Evolutionary conservation across 2,888 invertebrate genomes (phyloP).

Genomic region (Cancer borealis): DNA sequence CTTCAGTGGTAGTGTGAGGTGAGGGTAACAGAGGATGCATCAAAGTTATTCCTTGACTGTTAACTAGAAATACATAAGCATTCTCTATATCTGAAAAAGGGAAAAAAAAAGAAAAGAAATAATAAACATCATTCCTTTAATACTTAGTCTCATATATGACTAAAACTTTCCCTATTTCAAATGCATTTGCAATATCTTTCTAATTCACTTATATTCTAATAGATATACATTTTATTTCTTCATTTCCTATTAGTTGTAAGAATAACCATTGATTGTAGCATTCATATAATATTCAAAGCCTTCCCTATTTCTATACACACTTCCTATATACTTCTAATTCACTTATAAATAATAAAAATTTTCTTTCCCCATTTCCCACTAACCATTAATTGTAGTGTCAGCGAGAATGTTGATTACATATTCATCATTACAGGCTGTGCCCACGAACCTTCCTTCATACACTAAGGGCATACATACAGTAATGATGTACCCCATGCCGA

Average conservation of each 20-base stretch:
- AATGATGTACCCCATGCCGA: constrained; percentile 57
- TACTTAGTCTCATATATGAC: background rate
- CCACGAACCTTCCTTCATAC: constrained; percentile 28
- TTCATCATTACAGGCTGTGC: constrained; percentile 44
- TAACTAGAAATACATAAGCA: constrained; percentile 56
- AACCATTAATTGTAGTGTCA: constrained; percentile 51
- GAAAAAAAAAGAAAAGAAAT: background rate
- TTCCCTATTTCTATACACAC: no score
- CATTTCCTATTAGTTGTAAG: background rate
- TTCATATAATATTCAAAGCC: no score
- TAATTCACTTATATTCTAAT: no score
- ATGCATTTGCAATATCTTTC: no score
- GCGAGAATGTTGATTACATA: constrained; percentile 55
- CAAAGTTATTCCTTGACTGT: constrained; percentile 50
- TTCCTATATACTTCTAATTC: no score
- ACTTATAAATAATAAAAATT: background rate
- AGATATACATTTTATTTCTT: background rate
- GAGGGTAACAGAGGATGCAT: constrained; percentile 59
- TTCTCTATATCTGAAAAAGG: constrained; percentile 43
- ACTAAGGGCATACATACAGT: constrained; percentile 52
- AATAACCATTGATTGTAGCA: constrained; percentile 53
- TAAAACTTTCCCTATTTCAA: no score
- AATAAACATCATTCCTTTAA: background rate
- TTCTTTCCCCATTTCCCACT: background rate
- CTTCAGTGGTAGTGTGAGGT: constrained; percentile 27